These are phyloP conservation scores for Bolborhynchus lineola DNA, from an alignment of 2,113 vertebrate species.

Conservation along the genomic window DNA sequence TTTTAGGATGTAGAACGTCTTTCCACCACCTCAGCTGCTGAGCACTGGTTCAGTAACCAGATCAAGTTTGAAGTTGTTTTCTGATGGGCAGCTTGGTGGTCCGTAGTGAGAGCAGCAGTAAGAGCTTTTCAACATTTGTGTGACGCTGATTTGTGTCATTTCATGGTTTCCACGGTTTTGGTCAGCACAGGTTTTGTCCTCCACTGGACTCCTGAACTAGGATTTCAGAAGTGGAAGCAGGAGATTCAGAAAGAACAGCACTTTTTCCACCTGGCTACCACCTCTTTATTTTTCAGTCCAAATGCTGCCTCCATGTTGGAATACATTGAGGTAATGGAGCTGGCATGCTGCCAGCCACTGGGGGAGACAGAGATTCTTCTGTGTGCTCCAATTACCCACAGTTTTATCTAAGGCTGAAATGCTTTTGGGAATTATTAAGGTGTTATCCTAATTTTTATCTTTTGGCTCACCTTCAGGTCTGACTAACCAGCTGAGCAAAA, in stretches of 20 bases:
- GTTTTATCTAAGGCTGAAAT: background rate
- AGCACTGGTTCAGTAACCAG: background rate
- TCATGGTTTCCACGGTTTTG: background rate
- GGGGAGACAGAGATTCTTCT: background rate
- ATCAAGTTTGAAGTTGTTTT: background rate
- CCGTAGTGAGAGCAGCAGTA: background rate
- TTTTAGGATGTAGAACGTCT: background rate
- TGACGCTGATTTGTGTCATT: background rate
- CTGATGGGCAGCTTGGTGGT: background rate
- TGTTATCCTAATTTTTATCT: background rate
- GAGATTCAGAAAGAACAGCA: background rate
- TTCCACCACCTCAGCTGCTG: background rate
- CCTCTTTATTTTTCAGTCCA: background rate
- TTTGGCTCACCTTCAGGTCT: background rate
- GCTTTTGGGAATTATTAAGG: background rate
- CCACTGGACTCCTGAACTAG: background rate
- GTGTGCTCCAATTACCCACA: rapidly evolving
- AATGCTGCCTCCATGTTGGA: rapidly evolving
- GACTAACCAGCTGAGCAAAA: background rate
- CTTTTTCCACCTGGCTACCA: background rate
- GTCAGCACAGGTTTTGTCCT: background rate
- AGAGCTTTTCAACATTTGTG: background rate
- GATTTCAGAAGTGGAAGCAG: background rate
- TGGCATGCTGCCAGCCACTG: rapidly evolving
- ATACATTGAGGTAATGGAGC: background rate